phyloP scores from a whole-genome alignment of 2,797 vertebrate species.

The Pseudocheirus occidentalis region DNA sequence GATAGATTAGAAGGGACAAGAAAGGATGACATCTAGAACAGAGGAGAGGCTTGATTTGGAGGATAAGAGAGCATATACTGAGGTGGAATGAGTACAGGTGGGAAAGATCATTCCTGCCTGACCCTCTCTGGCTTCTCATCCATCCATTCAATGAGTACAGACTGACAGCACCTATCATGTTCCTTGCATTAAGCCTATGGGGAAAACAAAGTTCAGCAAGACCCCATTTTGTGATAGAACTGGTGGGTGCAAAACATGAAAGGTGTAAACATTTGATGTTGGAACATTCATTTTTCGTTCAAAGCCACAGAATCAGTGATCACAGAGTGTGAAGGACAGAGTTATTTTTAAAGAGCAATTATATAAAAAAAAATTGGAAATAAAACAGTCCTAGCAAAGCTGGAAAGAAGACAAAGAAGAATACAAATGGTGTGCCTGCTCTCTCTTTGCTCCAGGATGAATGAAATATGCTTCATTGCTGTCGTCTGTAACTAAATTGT shows the following conservation, averaged over 20 bases:
- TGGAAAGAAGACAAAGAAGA: neutral
- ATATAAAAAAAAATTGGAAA: neutral
- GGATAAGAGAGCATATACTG: neutral
- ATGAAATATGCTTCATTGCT: neutral
- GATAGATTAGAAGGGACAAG: neutral
- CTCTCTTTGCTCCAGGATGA: neutral
- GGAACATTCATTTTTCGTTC: neutral
- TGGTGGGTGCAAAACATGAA: neutral
- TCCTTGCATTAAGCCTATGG: neutral
- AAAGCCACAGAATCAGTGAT: neutral
- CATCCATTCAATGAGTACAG: neutral
- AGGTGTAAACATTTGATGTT: neutral
- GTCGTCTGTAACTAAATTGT: neutral
- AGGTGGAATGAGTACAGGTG: neutral
- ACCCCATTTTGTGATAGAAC: neutral
- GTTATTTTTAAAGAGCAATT: neutral
- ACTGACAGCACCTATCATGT: neutral
- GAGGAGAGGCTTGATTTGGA: neutral
- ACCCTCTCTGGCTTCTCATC: neutral
- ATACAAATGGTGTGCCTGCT: neutral
- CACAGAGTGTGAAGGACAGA: neutral
- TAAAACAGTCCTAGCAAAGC: neutral
- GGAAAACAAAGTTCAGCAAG: neutral
- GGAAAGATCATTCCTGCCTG: neutral
- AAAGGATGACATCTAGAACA: neutral